Base-by-base conservation (phyloP, 2,797 vertebrate genomes). In the Arrhamphus sclerolepis region DNA sequence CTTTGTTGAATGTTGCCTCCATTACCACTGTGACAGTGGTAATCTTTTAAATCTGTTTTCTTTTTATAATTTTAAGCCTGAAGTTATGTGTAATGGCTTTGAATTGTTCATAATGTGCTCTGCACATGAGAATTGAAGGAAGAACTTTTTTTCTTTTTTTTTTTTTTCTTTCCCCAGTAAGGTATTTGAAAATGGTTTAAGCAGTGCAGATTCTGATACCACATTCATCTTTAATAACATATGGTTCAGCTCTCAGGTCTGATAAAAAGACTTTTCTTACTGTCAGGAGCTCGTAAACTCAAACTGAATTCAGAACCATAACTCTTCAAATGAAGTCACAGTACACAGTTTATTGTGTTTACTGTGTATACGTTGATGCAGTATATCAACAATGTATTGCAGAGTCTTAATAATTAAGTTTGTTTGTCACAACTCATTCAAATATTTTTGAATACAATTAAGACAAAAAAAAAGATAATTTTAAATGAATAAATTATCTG, bases 41-140 rank as follows among this genome's bases (percentile, higher is more conserved):
- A 20, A 34, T 34, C n/a, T 9, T 34, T 49, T 16, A 42, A n/a
- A 19, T 58, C 14, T 38, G 19, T 39, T 49, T 70, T 53, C 41
- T 26, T 22, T 50, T 38, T 38, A 13, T 16, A 1, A 55, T 10
- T 20, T 43, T 18, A 7, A 44, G 39, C 13, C 18, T 22, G 22
- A 41, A 8, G 7, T 62, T 56, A 52, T 44, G 22, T 34, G 31
- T 16, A 67, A 21, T 50, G 24, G 21, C 21, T 34, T 57, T 22
- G 3, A 54, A 10, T 34, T 40, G 13, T 5, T 47, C 7, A 16
- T 40, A 11, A 44, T 58, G 16, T 46, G 7, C 47, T 58, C 1
- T 14, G 43, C 28, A 18, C 3, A 42, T 47, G 18, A 18, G n/a
- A 40, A 52, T 17, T 48, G 18, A 56, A 46, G n/a, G 24, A 56